Conservation (phyloP, 1,140 invertebrate genomes). For the Leucophenga varia region DNA sequence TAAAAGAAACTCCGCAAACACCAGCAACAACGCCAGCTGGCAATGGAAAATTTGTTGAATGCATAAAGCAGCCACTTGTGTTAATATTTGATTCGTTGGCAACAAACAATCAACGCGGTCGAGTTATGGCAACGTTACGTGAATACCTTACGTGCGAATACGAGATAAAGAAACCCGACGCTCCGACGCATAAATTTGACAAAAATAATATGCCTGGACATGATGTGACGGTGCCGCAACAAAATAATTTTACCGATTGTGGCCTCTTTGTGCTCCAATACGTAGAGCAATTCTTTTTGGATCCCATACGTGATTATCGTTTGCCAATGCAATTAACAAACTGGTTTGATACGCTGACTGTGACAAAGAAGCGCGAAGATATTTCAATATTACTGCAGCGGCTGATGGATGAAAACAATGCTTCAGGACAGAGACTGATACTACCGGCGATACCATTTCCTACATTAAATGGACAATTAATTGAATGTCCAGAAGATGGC, state of each 20-base stretch:
- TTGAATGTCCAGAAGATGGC: constrained; percentile 43
- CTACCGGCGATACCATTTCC: constrained; percentile 68
- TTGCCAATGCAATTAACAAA: constrained; percentile 72
- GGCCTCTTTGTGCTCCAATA: constrained; percentile 94
- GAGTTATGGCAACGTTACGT: constrained; percentile 82
- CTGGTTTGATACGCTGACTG: constrained; percentile 79
- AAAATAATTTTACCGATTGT: constrained; percentile 96
- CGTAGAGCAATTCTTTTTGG: constrained; percentile 92
- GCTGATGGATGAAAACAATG: constrained; percentile 67
- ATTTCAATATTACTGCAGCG: constrained; percentile 72
- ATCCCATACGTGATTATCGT: constrained; percentile 72
- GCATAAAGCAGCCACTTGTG: constrained; percentile 73
- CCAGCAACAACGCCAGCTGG: constrained; percentile 2
- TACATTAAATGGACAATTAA: constrained; percentile 63
- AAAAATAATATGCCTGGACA: constrained; percentile 82
- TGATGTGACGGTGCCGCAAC: constrained; percentile 89
- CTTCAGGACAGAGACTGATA: constrained; percentile 58
- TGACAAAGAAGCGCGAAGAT: constrained; percentile 77
- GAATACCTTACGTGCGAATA: constrained; percentile 91
- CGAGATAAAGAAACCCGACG: constrained; percentile 68
- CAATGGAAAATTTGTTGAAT: constrained; percentile 23
- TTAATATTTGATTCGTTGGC: constrained; percentile 93
- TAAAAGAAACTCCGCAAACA: neutral
- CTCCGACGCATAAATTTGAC: constrained; percentile 63
- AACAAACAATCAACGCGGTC: constrained; percentile 73